Evolutionary conservation across 2,888 invertebrate species (phyloP).

Genomic region (Hirtodrosophila histrioides): DNA sequence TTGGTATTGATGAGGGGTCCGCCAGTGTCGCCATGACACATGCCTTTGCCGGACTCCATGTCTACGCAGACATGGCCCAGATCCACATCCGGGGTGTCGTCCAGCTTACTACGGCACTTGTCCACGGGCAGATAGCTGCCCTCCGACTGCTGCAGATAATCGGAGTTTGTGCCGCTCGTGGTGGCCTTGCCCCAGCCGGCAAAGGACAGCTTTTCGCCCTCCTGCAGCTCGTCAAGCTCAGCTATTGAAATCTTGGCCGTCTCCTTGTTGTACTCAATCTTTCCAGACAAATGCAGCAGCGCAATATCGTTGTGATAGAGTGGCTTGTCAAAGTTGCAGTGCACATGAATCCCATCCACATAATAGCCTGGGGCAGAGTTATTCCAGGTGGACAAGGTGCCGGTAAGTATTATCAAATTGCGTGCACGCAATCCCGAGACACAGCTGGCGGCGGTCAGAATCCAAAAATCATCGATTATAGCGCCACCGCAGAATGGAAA

Average conservation of each 20-base stretch:
- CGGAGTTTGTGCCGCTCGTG: conserved; percentile 84
- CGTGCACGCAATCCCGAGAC: conserved; percentile 55
- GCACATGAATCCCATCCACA: conserved; percentile 53
- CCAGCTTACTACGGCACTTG: conserved; percentile 85
- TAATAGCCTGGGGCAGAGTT: conserved; percentile 37
- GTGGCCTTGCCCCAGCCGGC: conserved; percentile 87
- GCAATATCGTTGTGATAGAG: conserved; percentile 87
- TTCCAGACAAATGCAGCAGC: conserved; percentile 86
- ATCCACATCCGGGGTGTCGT: conserved; percentile 84
- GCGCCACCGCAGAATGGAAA: conserved; percentile 75
- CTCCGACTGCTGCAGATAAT: conserved; percentile 86
- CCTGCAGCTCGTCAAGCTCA: conserved; percentile 80
- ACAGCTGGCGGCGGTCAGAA: conserved; percentile 81
- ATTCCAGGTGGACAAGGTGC: conserved; percentile 64
- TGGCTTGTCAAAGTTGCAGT: conserved; percentile 73
- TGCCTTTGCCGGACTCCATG: conserved; percentile 85
- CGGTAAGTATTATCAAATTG: conserved; percentile 56
- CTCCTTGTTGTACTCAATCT: conserved; percentile 85
- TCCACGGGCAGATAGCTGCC: conserved; percentile 85
- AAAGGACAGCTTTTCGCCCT: conserved; percentile 85
- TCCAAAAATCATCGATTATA: conserved; percentile 63
- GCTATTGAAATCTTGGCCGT: conserved; percentile 85
- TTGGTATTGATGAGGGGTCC: conserved; percentile 71
- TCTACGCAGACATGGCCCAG: conserved; percentile 86
- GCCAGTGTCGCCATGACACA: conserved; percentile 74